Conservation (phyloP, 2,888 invertebrate species). For the Trissolcus japonicus region DNA sequence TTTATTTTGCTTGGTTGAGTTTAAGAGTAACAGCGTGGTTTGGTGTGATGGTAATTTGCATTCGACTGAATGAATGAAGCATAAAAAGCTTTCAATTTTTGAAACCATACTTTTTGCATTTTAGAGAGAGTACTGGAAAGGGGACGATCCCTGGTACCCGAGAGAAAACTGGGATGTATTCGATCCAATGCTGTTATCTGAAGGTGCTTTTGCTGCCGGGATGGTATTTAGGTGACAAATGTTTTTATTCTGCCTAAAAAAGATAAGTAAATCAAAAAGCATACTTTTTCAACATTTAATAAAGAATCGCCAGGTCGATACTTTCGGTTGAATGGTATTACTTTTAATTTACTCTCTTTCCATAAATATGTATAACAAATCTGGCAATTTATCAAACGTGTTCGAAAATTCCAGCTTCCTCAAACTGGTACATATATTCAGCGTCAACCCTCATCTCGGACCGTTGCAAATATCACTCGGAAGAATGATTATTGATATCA, state of each 20-base stretch:
- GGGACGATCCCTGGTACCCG: constrained; percentile 89
- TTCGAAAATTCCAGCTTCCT: constrained; percentile 82
- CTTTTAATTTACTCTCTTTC: too few species aligned
- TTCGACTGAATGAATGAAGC: too few species aligned
- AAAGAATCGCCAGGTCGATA: too few species aligned
- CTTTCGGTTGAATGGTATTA: too few species aligned
- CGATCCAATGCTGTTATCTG: constrained; percentile 95
- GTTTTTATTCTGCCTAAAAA: too few species aligned
- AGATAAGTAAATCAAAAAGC: too few species aligned
- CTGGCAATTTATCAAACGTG: too few species aligned
- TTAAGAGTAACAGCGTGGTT: constrained; percentile 92
- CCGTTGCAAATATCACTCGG: constrained; percentile 96
- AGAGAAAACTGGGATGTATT: constrained; percentile 95
- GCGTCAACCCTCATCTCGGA: constrained; percentile 96
- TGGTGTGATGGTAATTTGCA: constrained; percentile 85
- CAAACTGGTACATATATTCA: constrained; percentile 97
- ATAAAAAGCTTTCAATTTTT: too few species aligned
- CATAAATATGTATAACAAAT: background rate
- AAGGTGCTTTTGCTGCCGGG: constrained; percentile 96
- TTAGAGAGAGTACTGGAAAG: constrained; percentile 83
- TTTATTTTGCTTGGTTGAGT: constrained; percentile 95
- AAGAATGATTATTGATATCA: constrained; percentile 94
- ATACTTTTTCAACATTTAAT: too few species aligned
- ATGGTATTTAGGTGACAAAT: constrained; percentile 88
- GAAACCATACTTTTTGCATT: too few species aligned